Evolutionary conservation across 2,888 invertebrate genomes (phyloP).

Genomic region (Aquatica leii): DNA sequence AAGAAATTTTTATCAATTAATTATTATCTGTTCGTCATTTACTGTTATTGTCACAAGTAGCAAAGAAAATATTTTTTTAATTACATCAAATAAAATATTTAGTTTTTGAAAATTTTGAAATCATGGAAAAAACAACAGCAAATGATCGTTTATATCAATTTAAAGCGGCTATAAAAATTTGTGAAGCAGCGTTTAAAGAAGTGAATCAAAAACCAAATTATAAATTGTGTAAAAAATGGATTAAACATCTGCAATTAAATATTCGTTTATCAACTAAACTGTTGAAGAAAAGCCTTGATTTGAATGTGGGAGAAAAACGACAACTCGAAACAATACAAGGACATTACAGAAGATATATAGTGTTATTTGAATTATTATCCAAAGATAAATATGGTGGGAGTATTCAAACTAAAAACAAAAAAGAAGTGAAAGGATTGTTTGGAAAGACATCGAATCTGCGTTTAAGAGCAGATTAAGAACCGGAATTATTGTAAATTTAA

Average conservation of each 20-base stretch:
- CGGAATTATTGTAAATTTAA: neutral
- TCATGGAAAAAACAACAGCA: too few relatives aligned
- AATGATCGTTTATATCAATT: too few relatives aligned
- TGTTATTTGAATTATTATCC: neutral
- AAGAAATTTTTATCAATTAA: too few relatives aligned
- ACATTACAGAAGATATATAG: neutral
- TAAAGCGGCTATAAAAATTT: too few relatives aligned
- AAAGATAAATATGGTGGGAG: neutral
- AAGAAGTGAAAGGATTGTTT: neutral
- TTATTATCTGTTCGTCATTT: too few relatives aligned
- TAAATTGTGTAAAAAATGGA: neutral
- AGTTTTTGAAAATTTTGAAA: too few relatives aligned
- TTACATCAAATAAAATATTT: too few relatives aligned
- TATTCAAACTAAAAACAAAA: neutral
- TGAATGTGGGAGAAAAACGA: neutral
- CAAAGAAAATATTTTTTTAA: too few relatives aligned
- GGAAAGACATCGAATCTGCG: neutral
- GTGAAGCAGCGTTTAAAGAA: too few relatives aligned
- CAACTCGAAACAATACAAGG: constrained; percentile 1
- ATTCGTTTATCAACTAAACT: neutral
- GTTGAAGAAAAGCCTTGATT: neutral
- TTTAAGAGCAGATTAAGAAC: neutral
- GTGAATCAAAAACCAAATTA: too few relatives aligned
- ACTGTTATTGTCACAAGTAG: too few relatives aligned
- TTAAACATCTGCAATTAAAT: neutral